Percentiles rank a stretch among this genome's conserved stretches.
Conservation (phyloP, 2,797 vertebrate species). For the Smutsia temminckii region DNA sequence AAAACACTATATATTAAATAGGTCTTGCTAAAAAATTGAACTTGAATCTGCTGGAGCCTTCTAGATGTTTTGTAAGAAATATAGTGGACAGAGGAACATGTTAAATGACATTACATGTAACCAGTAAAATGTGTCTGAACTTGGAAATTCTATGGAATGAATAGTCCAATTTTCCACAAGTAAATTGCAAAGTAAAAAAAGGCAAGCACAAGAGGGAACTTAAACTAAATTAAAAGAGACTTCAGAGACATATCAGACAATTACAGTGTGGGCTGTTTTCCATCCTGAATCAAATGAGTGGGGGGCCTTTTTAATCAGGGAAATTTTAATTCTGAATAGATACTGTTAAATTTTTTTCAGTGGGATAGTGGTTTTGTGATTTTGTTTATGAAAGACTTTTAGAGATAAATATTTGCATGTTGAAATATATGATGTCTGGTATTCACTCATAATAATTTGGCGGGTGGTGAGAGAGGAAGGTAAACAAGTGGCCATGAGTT, state of each 20-base stretch:
- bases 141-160: not conserved
- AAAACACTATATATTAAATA: not conserved
- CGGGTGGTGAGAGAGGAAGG: not conserved
- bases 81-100: not conserved
- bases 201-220: not conserved
- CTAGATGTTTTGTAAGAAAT: not conserved
- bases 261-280: not conserved
- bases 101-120: slow-evolving; percentile 43
- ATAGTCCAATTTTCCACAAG: not conserved
- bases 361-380: slow-evolving; percentile 1
- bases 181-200: not conserved
- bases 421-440: not conserved
- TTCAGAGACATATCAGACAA: not conserved
- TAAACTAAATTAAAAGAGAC: not conserved
- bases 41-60: not conserved
- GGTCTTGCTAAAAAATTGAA: not conserved
- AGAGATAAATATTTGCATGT: not conserved
- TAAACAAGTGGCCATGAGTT: not conserved
- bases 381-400: not conserved
- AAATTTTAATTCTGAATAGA: not conserved
- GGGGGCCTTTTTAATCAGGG: not conserved
- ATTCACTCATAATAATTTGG: slow-evolving; percentile 34
- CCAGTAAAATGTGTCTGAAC: not conserved
- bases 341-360: not conserved
- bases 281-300: not conserved